These are phyloP conservation scores for Ochlodes sylvanus DNA, from an alignment of 2,888 invertebrate species.

Conservation along the genomic window DNA sequence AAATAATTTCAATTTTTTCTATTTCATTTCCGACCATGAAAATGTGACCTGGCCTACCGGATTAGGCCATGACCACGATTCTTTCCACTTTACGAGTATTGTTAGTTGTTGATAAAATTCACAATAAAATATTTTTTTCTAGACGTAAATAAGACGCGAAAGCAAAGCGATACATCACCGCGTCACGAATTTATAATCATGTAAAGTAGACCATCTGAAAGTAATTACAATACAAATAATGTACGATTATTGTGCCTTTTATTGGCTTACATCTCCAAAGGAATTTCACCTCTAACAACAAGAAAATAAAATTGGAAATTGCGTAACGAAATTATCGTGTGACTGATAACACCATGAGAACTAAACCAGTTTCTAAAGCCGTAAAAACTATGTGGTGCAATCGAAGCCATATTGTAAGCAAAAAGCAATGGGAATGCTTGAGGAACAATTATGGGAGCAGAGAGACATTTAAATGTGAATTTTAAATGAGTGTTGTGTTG, in stretches of 20 bases:
- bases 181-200: conserved; percentile 26
- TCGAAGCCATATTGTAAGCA: conserved; percentile 42
- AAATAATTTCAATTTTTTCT: too few species aligned
- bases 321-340: neutral
- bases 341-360: conserved; percentile 45
- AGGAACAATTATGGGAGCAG: conserved; percentile 30
- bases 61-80: too few species aligned
- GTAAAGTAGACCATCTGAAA: conserved; percentile 31
- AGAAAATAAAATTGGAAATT: conserved; percentile 10
- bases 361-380: conserved; percentile 47
- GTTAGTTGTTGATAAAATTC: too few species aligned
- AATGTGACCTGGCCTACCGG: too few species aligned
- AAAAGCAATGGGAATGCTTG: conserved; percentile 44
- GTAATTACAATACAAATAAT: conserved; percentile 18
- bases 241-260: neutral
- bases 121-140: too few species aligned
- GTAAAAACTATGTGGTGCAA: conserved; percentile 43
- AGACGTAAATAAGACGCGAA: conserved; percentile 5
- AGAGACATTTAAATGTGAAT: conserved; percentile 14
- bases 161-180: neutral
- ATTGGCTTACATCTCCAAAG: neutral
- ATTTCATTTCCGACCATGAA: too few species aligned
- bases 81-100: too few species aligned
- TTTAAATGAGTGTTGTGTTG: neutral
- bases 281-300: neutral